Evolutionary conservation across 2,113 vertebrate species (phyloP).

Genomic region (Lepidothrix coronata): DNA sequence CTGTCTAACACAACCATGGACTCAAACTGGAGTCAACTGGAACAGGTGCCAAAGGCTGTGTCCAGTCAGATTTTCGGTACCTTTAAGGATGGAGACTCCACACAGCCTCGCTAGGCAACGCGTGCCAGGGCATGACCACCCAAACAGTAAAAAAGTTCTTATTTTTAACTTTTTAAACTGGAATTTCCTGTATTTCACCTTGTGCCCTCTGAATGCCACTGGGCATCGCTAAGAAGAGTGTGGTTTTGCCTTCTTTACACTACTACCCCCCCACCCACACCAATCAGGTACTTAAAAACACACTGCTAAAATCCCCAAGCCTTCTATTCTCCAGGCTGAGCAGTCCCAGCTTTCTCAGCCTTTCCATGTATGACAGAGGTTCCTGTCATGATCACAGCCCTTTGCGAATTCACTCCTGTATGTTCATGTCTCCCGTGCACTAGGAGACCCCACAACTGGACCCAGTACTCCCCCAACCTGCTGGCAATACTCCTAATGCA

Average conservation of each 20-base stretch:
- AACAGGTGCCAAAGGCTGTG: not conserved
- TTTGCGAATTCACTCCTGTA: not conserved
- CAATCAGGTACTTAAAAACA: not conserved
- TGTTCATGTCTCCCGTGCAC: not conserved
- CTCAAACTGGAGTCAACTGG: not conserved
- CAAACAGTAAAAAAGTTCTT: not conserved
- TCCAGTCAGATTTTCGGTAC: not conserved
- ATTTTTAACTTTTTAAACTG: not conserved
- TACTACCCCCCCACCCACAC: not conserved
- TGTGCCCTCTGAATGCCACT: not conserved
- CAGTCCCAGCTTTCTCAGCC: not conserved
- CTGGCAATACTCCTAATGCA: not conserved
- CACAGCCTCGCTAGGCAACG: not conserved
- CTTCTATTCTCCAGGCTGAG: not conserved
- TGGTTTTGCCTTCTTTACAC: not conserved
- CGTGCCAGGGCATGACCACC: fast-evolving
- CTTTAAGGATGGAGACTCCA: not conserved
- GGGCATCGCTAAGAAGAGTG: not conserved
- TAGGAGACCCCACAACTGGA: not conserved
- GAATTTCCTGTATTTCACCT: not conserved
- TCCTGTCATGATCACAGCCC: fast-evolving
- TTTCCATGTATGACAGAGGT: fast-evolving
- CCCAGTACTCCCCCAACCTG: not conserved
- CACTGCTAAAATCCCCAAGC: not conserved
- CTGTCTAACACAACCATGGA: not conserved